Base-by-base conservation (phyloP, 2,888 invertebrate species). In the Eupithecia insigniata region DNA sequence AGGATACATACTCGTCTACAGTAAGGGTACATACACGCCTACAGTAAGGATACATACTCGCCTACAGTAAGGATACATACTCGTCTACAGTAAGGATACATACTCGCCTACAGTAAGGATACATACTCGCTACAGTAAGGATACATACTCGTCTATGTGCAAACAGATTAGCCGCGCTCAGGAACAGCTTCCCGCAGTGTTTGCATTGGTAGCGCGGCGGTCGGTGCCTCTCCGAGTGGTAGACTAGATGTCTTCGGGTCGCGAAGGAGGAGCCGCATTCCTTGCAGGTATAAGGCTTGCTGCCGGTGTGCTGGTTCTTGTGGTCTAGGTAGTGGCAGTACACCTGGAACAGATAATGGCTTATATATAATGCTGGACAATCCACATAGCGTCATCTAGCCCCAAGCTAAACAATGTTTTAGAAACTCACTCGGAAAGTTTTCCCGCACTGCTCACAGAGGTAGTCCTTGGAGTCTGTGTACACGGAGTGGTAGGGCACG, bases 101-200 rank as follows among this genome's bases (percentile, higher is more conserved):
- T 43, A 43, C 18, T 43, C 43, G 43, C 1, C 18, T 16, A 16
- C 39, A 39, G 16, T 39, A 39, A 39, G 39, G 39, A 36, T 55
- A 58, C 22, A n/a, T n/a, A n/a, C n/a, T n/a, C n/a, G n/a, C n/a
- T n/a, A n/a, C n/a, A n/a, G n/a, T 8, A 43, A 28, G 46, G 51
- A 30, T 36, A 36, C 36, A 36, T 36, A 73, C 73, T 26, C 74
- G 70, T 8, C 74, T 8, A 16, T 74, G 74, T 5, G 74, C 74
- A 62, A 74, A 74, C 3, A 78, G 72, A n/a, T 77, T 78, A 26
- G 78, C 74, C 0, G 76, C 74, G 51, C 77, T 78, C 16, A 72
- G 67, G 66, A 79, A 79, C 64, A 75, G 73, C 51, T 79, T 79
- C 8, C 74, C 74, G 71, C 79, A 79, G 12, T 76, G 77, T 16